Conservation (phyloP, 23 tunicate genomes). For the Botrylloides violaceus region DNA sequence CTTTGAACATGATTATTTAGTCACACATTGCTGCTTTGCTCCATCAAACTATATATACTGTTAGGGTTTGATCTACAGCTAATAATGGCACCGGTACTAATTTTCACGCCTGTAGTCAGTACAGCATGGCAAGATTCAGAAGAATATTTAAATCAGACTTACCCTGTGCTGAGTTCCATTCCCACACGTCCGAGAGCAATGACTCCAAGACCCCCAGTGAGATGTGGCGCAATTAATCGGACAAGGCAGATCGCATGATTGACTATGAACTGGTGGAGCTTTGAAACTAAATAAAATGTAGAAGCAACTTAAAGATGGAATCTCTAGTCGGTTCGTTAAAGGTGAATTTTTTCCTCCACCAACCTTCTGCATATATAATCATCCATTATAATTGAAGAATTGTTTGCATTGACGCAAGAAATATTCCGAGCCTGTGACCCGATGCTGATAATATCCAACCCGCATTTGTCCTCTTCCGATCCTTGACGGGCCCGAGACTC, state of each 20-base stretch:
- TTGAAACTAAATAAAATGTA: no score
- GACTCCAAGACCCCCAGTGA: slow-evolving; percentile 39
- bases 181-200: slow-evolving; percentile 51
- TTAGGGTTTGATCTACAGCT: no score
- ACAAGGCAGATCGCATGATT: slow-evolving; percentile 47
- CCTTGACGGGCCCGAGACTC: not conserved
- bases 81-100: not conserved
- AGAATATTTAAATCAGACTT: slow-evolving; percentile 9
- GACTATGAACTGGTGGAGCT: not conserved
- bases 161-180: slow-evolving; percentile 65
- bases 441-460: not conserved
- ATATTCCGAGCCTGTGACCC: slow-evolving; percentile 33
- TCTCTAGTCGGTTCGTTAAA: not conserved
- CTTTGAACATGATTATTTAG: no score
- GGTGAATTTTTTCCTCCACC: not conserved
- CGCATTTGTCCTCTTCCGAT: slow-evolving; percentile 7
- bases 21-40: no score
- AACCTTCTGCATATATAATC: slow-evolving; percentile 26
- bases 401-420: not conserved
- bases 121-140: not conserved
- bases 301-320: not conserved
- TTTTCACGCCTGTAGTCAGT: not conserved
- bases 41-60: no score
- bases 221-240: slow-evolving; percentile 74
- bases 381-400: slow-evolving; percentile 2